A percentile compares a stretch with the other conserved stretches of the same genome.
Evolutionary conservation across 2,113 vertebrate species (phyloP).

Genomic region (Pyrgilauda ruficollis): DNA sequence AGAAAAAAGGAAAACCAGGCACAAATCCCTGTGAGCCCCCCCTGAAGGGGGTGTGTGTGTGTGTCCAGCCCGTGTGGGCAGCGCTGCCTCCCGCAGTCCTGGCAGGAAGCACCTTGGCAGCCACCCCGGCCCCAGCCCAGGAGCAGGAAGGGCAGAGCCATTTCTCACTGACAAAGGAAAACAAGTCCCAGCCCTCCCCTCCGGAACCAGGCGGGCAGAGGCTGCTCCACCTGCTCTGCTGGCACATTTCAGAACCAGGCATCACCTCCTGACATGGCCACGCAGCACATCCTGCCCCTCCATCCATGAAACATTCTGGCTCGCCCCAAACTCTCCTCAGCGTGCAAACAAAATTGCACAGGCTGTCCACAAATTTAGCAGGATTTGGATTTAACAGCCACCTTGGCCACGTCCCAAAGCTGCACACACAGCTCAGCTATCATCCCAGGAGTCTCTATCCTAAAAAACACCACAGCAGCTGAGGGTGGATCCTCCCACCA

Average conservation of each 20-base stretch:
- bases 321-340: neutral
- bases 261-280: neutral
- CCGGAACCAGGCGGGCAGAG: neutral
- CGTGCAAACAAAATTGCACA: neutral
- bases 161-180: constrained; percentile 61
- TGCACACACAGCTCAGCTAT: neutral
- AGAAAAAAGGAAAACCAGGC: neutral
- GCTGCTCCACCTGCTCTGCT: constrained; percentile 2
- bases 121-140: neutral
- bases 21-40: neutral
- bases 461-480: neutral
- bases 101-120: constrained; percentile 67
- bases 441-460: neutral
- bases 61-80: constrained; percentile 3
- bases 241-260: neutral
- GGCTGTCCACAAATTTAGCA: neutral
- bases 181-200: neutral
- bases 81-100: neutral
- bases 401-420: neutral
- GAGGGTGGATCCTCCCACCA: neutral
- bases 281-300: neutral
- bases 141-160: constrained; percentile 52
- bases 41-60: neutral
- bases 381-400: neutral
- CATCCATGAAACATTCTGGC: rapidly evolving